Percentiles rank a stretch among this genome's conserved stretches.
Conservation (phyloP, 2,113 vertebrate species). For the Prionailurus viverrinus region DNA sequence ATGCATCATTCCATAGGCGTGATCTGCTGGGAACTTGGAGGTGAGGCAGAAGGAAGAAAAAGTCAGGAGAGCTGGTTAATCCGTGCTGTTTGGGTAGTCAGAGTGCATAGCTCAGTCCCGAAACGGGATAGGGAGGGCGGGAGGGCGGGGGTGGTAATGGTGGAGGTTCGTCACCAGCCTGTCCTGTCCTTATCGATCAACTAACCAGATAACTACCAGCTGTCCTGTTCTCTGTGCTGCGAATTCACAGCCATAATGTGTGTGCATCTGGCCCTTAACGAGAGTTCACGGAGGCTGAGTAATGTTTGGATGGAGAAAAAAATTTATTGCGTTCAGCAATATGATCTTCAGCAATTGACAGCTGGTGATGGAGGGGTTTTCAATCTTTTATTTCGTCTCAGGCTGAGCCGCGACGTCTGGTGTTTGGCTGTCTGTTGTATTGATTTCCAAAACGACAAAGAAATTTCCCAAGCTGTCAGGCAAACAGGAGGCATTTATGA, state of each 20-base stretch:
- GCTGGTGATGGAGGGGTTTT: slow-evolving; percentile 69
- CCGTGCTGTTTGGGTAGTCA: neutral
- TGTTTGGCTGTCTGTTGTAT: slow-evolving; percentile 81
- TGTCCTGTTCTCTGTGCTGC: neutral
- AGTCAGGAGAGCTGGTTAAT: neutral
- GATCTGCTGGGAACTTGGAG: too few species aligned
- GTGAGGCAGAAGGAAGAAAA: neutral
- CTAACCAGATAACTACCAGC: neutral
- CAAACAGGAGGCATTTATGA: slow-evolving; percentile 41
- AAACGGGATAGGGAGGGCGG: too few species aligned
- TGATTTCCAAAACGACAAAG: slow-evolving; percentile 81
- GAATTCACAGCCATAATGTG: slow-evolving; percentile 46
- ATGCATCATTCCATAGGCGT: too few species aligned
- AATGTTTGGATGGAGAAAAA: slow-evolving; percentile 43
- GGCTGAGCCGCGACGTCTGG: slow-evolving; percentile 74
- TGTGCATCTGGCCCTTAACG: slow-evolving; percentile 67
- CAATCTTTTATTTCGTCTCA: slow-evolving; percentile 76
- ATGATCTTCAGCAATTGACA: slow-evolving; percentile 70
- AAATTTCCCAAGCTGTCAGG: slow-evolving; percentile 78
- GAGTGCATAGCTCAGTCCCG: neutral
- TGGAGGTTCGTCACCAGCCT: neutral
- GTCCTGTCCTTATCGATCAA: slow-evolving; percentile 52
- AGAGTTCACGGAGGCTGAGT: slow-evolving; percentile 57
- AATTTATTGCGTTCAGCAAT: slow-evolving; percentile 67
- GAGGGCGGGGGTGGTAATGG: accelerated